Evolutionary conservation across 2,113 vertebrate genomes (phyloP).

Genomic region (Tapirus terrestris): DNA sequence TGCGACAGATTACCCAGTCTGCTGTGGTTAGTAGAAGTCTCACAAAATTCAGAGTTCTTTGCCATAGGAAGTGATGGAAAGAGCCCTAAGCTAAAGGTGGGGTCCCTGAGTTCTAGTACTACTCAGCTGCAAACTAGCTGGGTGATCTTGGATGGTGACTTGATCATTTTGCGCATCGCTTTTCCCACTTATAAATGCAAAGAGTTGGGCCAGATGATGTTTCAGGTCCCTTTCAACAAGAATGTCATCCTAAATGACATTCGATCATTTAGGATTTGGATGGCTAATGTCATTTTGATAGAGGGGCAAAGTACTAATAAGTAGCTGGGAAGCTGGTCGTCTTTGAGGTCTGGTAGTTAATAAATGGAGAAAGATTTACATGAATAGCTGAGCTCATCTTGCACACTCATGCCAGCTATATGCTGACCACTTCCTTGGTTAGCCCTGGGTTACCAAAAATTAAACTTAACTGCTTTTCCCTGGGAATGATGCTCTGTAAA

Average conservation of each 20-base stretch:
- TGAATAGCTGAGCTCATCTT: slow-evolving; percentile 15
- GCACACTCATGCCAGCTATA: slow-evolving; percentile 32
- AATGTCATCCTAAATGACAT: too few species aligned
- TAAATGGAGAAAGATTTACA: slow-evolving; percentile 61
- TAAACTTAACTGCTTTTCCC: slow-evolving; percentile 59
- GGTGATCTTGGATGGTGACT: not conserved
- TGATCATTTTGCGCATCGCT: not conserved
- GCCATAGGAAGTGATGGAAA: not conserved
- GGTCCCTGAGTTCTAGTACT: not conserved
- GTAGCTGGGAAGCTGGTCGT: not conserved
- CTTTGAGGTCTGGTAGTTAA: slow-evolving; percentile 39
- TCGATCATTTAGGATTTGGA: not conserved
- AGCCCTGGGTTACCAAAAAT: slow-evolving; percentile 55
- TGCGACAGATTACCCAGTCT: not conserved
- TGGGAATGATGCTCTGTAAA: slow-evolving; percentile 49
- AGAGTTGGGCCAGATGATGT: not conserved
- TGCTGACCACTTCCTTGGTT: slow-evolving; percentile 61
- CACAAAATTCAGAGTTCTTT: not conserved
- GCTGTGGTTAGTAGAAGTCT: not conserved
- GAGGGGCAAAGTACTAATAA: slow-evolving; percentile 13
- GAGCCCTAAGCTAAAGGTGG: not conserved
- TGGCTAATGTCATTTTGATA: slow-evolving; percentile 17
- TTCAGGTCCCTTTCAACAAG: not conserved
- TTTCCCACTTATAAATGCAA: not conserved
- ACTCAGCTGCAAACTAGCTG: not conserved